Evolutionary conservation across 2,113 vertebrate species (phyloP).

Genomic region (Meles meles): DNA sequence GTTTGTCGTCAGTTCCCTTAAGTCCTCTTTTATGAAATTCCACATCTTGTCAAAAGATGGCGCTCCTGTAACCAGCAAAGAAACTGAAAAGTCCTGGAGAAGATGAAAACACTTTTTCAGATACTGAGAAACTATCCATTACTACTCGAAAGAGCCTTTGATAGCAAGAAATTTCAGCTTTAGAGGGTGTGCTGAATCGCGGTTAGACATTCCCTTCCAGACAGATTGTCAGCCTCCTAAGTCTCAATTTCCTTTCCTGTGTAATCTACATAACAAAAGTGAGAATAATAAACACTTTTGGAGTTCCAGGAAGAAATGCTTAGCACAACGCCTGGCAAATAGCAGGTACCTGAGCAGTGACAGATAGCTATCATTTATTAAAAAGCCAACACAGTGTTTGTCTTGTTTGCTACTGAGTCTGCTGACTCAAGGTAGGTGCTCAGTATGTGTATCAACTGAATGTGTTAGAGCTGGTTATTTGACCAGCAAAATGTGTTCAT

Average conservation of each 20-base stretch:
- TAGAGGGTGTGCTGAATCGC: neutral
- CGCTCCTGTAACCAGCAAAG: neutral
- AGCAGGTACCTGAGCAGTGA: neutral
- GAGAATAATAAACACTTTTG: neutral
- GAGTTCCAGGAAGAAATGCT: neutral
- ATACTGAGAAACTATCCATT: neutral
- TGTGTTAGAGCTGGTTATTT: neutral
- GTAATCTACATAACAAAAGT: neutral
- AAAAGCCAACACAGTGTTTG: neutral
- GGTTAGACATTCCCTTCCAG: neutral
- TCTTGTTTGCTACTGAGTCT: neutral
- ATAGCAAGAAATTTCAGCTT: neutral
- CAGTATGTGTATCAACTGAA: neutral
- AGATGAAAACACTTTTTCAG: neutral
- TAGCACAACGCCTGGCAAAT: neutral
- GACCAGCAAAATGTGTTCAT: neutral
- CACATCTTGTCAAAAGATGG: constrained; percentile 6
- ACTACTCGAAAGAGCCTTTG: neutral
- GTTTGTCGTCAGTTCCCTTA: neutral
- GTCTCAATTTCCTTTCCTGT: neutral
- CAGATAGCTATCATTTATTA: neutral
- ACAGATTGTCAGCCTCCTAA: neutral
- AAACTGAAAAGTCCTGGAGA: neutral
- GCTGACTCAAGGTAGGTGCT: neutral
- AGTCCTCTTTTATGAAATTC: constrained; percentile 9